Base-by-base conservation (phyloP, 2,888 invertebrate genomes). In the Cataglyphis cursor region DNA sequence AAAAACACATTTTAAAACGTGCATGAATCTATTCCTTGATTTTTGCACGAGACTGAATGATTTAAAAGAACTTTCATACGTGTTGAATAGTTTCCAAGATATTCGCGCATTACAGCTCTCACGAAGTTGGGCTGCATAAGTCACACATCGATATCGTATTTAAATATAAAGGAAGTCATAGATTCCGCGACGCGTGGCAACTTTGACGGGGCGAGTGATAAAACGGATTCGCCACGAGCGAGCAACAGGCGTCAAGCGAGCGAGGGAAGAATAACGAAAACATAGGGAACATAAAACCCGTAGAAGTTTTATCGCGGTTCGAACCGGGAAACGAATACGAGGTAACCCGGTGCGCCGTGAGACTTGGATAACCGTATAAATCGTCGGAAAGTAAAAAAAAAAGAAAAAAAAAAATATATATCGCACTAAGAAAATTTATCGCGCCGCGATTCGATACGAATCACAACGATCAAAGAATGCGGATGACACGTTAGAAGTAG, bases 401-500 rank as follows among this genome's bases (percentile, higher is more conserved):
- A 65, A 48, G 3, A 21, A 18, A 15, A 18, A 24, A 24, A 24
- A 24, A 24, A 24, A 24, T n/a, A 31, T 31, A 31, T 31, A 35
- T 41, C 51, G 18, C 31, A 31, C 24, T 24, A 24, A 54, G 35
- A 31, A 24, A 65, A 75, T 75, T 75, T 28, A 12, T 35, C 48
- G 44, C 66, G 28, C n/a, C 35, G 18, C 54, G 21, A 57, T 51
- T n/a, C 48, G n/a, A 51, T 51, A n/a, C 41, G 18, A 41, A 65
- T 65, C 44, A 24, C 24, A 18, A 65, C 24, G 41, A 65, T 41
- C 65, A 18, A 88, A 76, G 76, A 87, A 87, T 75, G 74, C 66
- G 70, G 61, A 74, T 80, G 68, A 84, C 76, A 82, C 72, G 75
- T 76, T 68, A 75, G 83, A 87, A 88, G 81, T 88, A 78, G 86